Evolutionary conservation across 2,888 invertebrate species (phyloP), one percentile per base, ranked within the genome.

Genomic region (Eledona agricola): DNA sequence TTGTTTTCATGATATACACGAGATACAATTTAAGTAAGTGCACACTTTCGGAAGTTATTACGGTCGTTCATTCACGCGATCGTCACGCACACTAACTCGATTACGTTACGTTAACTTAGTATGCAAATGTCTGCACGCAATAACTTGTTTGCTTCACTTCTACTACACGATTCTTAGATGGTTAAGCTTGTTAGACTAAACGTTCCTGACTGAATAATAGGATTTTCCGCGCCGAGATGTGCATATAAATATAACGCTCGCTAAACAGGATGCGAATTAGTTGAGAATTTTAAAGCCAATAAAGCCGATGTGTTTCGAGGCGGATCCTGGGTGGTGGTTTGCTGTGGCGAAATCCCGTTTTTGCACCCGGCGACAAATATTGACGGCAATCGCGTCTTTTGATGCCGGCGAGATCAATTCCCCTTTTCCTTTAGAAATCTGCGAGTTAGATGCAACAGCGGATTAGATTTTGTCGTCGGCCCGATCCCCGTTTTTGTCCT

Each of bases 41-140:
- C 35, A 37, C 37, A 49, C 29, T 49, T 49, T 38, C 49, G 28
- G 35, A 37, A 47, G 28, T 47, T 47, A 26, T 45, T 32, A 35
- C 19, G 26, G 13, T 15, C 35, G 16, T 13, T 32, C 22, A 20
- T 29, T 29, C 29, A 17, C 17, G 23, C 34, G 46, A 46, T 46
- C 46, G 35, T 34, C 46, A 46, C 46, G 37, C 37, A 37, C 47
- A 29, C 28, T 37, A 47, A 47, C 47, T 47, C 47, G 37, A 47
- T 47, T 47, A 35, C 47, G 26, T 20, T 12, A 37, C 31, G 43
- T 43, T n/a, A n/a, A n/a, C n/a, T n/a, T 43, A 28, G 29, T 37
- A 47, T 47, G 47, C 47, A 47, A 47, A 47, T 47, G 31, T 19
- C 34, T 19, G 26, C 26, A 46, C 46, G 46, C 34, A 46, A 34